Percentiles rank a stretch among this genome's conserved stretches.
Conservation (phyloP, 2,888 invertebrate species). For the Cetonia aurata region DNA sequence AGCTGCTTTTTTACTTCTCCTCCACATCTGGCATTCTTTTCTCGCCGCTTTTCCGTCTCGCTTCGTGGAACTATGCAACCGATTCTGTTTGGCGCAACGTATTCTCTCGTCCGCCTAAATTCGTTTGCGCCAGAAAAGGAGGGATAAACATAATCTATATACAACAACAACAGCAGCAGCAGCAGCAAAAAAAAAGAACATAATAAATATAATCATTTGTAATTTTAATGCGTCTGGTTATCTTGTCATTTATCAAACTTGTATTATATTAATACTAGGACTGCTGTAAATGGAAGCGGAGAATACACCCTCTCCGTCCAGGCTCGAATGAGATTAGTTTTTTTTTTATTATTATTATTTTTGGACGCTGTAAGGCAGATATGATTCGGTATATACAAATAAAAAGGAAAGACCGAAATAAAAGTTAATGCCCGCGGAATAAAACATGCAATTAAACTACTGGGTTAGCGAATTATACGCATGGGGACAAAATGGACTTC, state of each 20-base stretch:
- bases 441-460: no score
- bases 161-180: slow-evolving; percentile 23
- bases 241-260: slow-evolving; percentile 59
- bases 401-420: slow-evolving; percentile 1
- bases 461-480: no score
- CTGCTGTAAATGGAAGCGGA: background rate
- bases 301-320: slow-evolving; percentile 22
- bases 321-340: slow-evolving; percentile 20
- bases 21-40: slow-evolving; percentile 47
- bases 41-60: background rate
- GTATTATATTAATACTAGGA: slow-evolving; percentile 52
- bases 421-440: background rate
- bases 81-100: slow-evolving; percentile 6
- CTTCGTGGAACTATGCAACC: background rate
- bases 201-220: slow-evolving; percentile 60
- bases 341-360: slow-evolving; percentile 14
- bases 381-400: slow-evolving; percentile 8
- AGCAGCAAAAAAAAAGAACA: slow-evolving; percentile 44
- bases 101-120: background rate
- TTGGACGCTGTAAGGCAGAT: slow-evolving; percentile 11
- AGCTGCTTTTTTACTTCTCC: slow-evolving; percentile 49
- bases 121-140: background rate
- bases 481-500: no score
- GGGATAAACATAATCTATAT: background rate
- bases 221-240: slow-evolving; percentile 58